phyloP scores from a whole-genome alignment of 2,888 invertebrate species.

The Melanotus villosus region DNA sequence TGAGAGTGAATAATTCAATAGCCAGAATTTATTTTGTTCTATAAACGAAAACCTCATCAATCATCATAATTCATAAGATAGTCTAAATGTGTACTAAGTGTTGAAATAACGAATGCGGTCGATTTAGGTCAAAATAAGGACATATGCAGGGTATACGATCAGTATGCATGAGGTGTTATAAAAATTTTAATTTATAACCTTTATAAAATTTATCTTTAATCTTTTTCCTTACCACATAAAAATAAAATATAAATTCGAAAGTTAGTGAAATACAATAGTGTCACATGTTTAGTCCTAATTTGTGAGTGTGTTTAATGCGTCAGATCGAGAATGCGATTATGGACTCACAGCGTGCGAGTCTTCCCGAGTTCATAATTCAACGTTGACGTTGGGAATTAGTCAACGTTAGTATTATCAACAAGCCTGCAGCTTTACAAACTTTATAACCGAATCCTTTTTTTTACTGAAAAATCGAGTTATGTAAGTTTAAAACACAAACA shows the following conservation, averaged over 20 bases:
- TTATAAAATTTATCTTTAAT: constrained; percentile 43
- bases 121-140: constrained; percentile 14
- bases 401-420: constrained; percentile 54
- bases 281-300: constrained; percentile 65
- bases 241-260: constrained; percentile 48
- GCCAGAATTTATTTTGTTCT: no score
- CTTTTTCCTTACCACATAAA: constrained; percentile 33
- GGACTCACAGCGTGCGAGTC: constrained; percentile 57
- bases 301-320: constrained; percentile 63
- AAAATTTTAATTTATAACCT: constrained; percentile 40
- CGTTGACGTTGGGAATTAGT: constrained; percentile 58
- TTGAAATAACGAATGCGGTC: background rate
- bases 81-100: background rate
- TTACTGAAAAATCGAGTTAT: background rate
- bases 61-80: no score
- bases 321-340: constrained; percentile 64
- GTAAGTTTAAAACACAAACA: constrained; percentile 8
- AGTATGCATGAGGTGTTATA: constrained; percentile 36
- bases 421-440: constrained; percentile 34
- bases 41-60: no score
- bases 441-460: constrained; percentile 20
- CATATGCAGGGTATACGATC: constrained; percentile 1
- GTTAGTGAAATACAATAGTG: constrained; percentile 61
- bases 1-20: no score
- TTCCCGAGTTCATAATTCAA: constrained; percentile 61